Percentiles rank a stretch among this genome's conserved stretches.
Evolutionary conservation across 2,113 vertebrate genomes (phyloP).

Genomic region (Oryzias melastigma): DNA sequence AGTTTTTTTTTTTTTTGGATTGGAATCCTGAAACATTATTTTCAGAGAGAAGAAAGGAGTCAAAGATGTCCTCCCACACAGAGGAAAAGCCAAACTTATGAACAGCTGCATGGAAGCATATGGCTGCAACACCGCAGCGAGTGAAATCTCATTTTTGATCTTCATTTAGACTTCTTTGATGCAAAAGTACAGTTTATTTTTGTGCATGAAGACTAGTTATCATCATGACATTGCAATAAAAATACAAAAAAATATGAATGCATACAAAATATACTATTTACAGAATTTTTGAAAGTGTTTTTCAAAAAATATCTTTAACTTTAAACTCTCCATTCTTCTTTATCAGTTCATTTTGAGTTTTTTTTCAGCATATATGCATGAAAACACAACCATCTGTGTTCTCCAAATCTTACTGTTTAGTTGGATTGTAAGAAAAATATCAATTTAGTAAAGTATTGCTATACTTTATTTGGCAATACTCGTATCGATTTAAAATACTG

Average conservation of each 20-base stretch:
- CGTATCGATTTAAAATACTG: too few relatives aligned
- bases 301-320: too few relatives aligned
- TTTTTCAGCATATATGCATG: not conserved
- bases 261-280: too few relatives aligned
- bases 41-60: conserved; percentile 38
- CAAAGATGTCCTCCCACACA: conserved; percentile 57
- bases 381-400: not conserved
- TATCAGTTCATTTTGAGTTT: too few relatives aligned
- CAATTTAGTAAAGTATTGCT: too few relatives aligned
- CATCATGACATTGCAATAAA: conserved; percentile 3
- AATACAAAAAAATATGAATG: not conserved
- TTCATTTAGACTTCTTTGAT: too few relatives aligned
- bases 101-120: conserved; percentile 17
- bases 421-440: too few relatives aligned
- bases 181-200: conserved; percentile 8
- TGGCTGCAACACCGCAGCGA: not conserved
- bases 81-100: conserved; percentile 12
- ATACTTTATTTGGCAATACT: too few relatives aligned
- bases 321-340: too few relatives aligned
- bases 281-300: too few relatives aligned
- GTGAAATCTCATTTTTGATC: too few relatives aligned
- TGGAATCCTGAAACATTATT: conserved; percentile 33
- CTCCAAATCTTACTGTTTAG: too few relatives aligned
- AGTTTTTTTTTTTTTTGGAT: conserved; percentile 41
- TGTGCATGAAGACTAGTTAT: not conserved